Evolutionary conservation across 2,113 vertebrate species (phyloP).

Genomic region (Indicator maculatus): DNA sequence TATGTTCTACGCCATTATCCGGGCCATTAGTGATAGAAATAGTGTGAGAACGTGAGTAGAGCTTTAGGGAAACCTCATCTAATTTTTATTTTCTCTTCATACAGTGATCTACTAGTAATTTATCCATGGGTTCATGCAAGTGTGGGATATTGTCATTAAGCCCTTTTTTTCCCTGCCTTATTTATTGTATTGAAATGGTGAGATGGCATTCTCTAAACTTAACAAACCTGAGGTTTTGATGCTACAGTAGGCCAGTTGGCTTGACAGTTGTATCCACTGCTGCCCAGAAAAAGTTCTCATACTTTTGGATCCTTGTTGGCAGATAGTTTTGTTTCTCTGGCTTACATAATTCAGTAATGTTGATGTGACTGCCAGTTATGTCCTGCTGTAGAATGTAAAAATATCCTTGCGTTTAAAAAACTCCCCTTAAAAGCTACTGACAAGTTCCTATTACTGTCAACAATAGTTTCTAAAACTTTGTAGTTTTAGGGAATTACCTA

Average conservation of each 20-base stretch:
- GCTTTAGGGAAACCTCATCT: not conserved
- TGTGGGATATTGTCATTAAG: not conserved
- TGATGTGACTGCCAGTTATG: not conserved
- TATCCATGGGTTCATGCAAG: rapidly evolving
- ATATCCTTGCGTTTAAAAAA: not conserved
- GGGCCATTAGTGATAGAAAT: constrained; percentile 22
- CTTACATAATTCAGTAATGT: not conserved
- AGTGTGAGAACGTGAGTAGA: not conserved
- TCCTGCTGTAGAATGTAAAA: not conserved
- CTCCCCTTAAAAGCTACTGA: not conserved
- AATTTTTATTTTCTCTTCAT: not conserved
- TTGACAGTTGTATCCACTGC: not conserved
- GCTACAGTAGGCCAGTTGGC: rapidly evolving
- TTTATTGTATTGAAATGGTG: not conserved
- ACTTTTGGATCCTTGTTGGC: not conserved
- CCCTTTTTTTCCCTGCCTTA: not conserved
- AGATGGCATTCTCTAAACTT: not conserved
- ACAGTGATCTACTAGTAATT: not conserved
- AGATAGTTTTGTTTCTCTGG: not conserved
- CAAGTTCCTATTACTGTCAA: not conserved
- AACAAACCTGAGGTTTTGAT: not conserved
- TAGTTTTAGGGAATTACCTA: not conserved
- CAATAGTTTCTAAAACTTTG: not conserved
- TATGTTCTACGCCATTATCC: not conserved
- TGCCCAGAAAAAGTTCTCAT: not conserved